A percentile compares a stretch with the other conserved stretches of the same genome.
phyloP scores from a whole-genome alignment of 2,888 invertebrate species.

The Platycnemis pennipes region DNA sequence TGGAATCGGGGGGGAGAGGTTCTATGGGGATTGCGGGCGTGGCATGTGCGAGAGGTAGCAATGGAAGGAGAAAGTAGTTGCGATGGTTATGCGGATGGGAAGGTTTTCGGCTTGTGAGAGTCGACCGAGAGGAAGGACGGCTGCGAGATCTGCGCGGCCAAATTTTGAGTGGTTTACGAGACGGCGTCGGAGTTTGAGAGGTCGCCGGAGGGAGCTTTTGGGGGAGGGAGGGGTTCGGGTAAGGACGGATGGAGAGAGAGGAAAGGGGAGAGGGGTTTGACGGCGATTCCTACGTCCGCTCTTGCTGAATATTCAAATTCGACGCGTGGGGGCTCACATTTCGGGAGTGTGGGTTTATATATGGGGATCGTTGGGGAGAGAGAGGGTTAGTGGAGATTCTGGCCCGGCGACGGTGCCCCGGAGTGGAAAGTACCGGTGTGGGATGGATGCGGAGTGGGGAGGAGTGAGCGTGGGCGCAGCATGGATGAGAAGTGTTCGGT shows the following conservation, averaged over 20 bases:
- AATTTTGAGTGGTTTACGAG: slow-evolving; percentile 36
- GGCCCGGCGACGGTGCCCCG: not conserved
- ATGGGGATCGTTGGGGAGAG: not conserved
- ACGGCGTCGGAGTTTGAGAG: not conserved
- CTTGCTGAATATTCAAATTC: slow-evolving; percentile 56
- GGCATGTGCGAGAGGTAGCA: too few relatives aligned
- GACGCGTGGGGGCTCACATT: slow-evolving; percentile 26
- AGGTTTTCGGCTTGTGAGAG: too few relatives aligned
- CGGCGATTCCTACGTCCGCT: not conserved
- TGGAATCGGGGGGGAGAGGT: not conserved
- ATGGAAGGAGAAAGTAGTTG: too few relatives aligned
- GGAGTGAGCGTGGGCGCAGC: not conserved
- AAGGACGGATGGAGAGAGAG: not conserved
- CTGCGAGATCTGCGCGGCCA: not conserved
- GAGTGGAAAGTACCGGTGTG: not conserved
- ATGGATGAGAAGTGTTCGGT: not conserved
- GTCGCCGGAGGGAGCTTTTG: not conserved
- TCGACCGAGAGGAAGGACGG: slow-evolving; percentile 19
- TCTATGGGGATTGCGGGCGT: not conserved
- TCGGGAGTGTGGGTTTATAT: not conserved
- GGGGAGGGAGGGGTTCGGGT: too few relatives aligned
- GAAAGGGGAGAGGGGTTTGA: not conserved
- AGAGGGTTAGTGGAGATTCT: not conserved
- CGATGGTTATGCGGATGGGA: not conserved
- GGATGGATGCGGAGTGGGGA: not conserved